Percentiles rank a stretch among this genome's conserved stretches.
phyloP scores from a whole-genome alignment of 2,888 invertebrate species.

The Prenolepis imparis region DNA sequence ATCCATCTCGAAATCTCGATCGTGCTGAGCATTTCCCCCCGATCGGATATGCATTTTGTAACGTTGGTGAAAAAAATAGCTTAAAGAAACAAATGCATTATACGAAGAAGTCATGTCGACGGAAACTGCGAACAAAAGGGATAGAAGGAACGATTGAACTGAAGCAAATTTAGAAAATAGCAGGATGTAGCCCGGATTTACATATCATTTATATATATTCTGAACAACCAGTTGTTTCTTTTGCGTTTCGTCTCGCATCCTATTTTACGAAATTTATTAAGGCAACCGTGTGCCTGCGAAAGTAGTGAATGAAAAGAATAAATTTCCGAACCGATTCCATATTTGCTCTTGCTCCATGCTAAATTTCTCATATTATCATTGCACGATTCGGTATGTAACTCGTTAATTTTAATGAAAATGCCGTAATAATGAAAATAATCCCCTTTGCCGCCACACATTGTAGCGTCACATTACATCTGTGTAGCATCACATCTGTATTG shows the following conservation, averaged over 20 bases:
- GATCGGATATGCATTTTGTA: slow-evolving; percentile 46
- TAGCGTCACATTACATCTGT: background rate
- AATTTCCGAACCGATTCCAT: background rate
- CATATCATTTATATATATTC: slow-evolving; percentile 81
- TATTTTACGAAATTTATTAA: slow-evolving; percentile 63
- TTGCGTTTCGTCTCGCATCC: background rate
- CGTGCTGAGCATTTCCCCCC: slow-evolving; percentile 20
- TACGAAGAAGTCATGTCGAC: slow-evolving; percentile 67
- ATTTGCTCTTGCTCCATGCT: background rate
- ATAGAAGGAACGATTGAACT: slow-evolving; percentile 59
- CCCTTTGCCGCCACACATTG: background rate
- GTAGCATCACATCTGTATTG: background rate
- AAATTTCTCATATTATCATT: background rate
- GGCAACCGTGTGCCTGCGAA: slow-evolving; percentile 22
- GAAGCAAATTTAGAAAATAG: slow-evolving; percentile 66
- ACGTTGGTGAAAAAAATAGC: slow-evolving; percentile 17
- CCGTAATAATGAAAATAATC: background rate
- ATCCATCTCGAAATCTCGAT: slow-evolving; percentile 5
- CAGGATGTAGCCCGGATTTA: slow-evolving; percentile 78
- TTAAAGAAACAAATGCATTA: slow-evolving; percentile 70
- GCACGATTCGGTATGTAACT: background rate
- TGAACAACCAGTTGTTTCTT: slow-evolving; percentile 63
- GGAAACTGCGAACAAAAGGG: background rate
- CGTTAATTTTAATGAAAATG: slow-evolving; percentile 29
- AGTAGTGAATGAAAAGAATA: slow-evolving; percentile 18